These are phyloP conservation scores for Clytia hemisphaerica DNA, from an alignment of 30 jellyfish, hydroid and myxozoan genomes.

Conservation along the genomic window DNA sequence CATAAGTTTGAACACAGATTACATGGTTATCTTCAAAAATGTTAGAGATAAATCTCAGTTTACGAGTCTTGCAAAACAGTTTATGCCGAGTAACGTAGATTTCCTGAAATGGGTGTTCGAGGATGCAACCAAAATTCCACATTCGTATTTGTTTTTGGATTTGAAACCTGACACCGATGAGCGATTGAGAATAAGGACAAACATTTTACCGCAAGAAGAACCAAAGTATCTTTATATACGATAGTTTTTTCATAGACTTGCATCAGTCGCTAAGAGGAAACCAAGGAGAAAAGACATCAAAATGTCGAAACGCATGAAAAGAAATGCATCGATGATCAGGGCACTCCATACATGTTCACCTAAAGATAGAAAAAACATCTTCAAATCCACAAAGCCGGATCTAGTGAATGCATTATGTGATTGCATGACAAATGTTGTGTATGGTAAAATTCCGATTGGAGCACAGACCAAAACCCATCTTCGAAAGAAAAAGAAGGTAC, in stretches of 20 bases:
- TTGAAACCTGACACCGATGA: slow-evolving; percentile 3
- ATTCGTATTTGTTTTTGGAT: not conserved
- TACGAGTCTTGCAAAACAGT: slow-evolving; percentile 6
- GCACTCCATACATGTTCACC: slow-evolving; percentile 21
- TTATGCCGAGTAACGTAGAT: not conserved
- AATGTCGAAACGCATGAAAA: slow-evolving; percentile 26
- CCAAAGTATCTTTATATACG: not conserved
- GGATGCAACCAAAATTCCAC: slow-evolving; percentile 5
- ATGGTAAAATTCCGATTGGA: slow-evolving; percentile 10
- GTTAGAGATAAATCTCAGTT: slow-evolving; percentile 26
- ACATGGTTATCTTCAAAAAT: slow-evolving; percentile 12
- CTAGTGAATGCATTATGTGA: slow-evolving; percentile 30
- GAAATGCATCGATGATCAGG: not conserved
- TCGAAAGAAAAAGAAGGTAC: not conserved
- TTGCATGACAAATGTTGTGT: slow-evolving; percentile 11
- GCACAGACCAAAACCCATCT: not conserved
- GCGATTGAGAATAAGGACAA: not conserved
- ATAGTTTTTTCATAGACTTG: too few species aligned
- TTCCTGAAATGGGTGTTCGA: slow-evolving; percentile 1
- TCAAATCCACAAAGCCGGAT: slow-evolving; percentile 11
- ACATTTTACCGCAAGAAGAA: slow-evolving; percentile 13
- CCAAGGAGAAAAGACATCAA: not conserved
- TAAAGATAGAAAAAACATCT: not conserved
- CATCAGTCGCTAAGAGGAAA: not conserved
- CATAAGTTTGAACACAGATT: slow-evolving; percentile 7